Percentiles rank a stretch among this genome's conserved stretches.
phyloP scores from a whole-genome alignment of 1,140 invertebrate species.

The Manduca sexta region DNA sequence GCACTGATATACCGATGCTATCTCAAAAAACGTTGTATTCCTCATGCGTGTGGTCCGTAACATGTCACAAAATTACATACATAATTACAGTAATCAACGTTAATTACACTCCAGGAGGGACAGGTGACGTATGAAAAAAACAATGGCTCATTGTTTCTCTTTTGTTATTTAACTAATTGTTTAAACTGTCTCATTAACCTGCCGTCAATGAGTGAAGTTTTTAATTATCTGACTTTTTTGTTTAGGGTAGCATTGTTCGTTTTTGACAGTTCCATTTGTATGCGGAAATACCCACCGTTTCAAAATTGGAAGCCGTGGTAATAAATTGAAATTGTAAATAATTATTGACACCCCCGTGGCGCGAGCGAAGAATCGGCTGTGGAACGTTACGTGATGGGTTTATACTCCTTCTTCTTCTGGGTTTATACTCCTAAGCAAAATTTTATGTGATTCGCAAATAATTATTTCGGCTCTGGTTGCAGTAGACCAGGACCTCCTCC shows the following conservation, averaged over 20 bases:
- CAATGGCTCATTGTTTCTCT: constrained; percentile 9
- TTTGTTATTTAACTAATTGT: constrained; percentile 15
- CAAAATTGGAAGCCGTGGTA: background rate
- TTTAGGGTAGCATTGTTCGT: background rate
- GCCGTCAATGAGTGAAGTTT: constrained; percentile 1
- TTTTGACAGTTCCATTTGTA: background rate
- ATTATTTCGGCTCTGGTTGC: too few species aligned
- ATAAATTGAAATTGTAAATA: background rate
- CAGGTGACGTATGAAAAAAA: constrained; percentile 10
- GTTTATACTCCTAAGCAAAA: too few species aligned
- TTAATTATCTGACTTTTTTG: constrained; percentile 5
- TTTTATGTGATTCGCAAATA: too few species aligned
- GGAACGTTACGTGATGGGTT: background rate
- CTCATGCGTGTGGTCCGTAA: background rate
- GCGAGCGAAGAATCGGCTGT: background rate
- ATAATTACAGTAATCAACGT: constrained; percentile 14
- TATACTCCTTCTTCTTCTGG: too few species aligned
- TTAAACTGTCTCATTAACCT: constrained; percentile 21
- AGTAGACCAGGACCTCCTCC: too few species aligned
- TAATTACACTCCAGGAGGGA: constrained; percentile 9
- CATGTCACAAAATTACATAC: constrained; percentile 10
- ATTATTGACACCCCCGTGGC: background rate
- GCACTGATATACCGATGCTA: too few species aligned
- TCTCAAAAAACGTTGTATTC: too few species aligned
- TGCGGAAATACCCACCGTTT: background rate